Percentiles rank a stretch among this genome's conserved stretches.
phyloP scores from a whole-genome alignment of 2,888 invertebrate species.

The Phyllotreta striolata region DNA sequence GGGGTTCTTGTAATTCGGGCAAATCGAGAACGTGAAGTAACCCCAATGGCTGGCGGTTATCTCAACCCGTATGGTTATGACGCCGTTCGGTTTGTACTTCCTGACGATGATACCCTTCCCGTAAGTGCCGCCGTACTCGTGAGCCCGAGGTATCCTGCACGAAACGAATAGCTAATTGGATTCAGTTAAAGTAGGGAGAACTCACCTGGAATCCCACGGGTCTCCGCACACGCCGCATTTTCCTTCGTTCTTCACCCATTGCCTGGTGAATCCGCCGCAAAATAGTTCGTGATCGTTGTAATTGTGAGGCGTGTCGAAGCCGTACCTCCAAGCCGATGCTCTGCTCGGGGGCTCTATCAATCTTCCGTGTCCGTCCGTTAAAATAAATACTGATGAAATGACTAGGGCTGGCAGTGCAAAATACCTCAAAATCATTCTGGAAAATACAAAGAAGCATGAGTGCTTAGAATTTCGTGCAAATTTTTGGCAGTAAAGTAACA shows the following conservation, averaged over 20 bases:
- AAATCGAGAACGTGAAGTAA: conserved; percentile 85
- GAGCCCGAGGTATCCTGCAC: conserved; percentile 70
- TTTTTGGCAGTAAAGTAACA: no score
- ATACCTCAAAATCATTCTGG: conserved; percentile 31
- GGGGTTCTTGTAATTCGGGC: conserved; percentile 75
- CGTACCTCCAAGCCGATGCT: conserved; percentile 88
- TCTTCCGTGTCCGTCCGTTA: conserved; percentile 70
- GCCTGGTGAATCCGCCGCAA: conserved; percentile 86
- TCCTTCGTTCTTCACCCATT: conserved; percentile 82
- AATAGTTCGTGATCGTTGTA: conserved; percentile 90
- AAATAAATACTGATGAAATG: conserved; percentile 7
- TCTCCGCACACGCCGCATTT: conserved; percentile 90
- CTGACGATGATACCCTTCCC: conserved; percentile 83
- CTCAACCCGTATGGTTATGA: conserved; percentile 79
- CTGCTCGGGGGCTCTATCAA: conserved; percentile 87
- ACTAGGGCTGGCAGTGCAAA: conserved; percentile 26
- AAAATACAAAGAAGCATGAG: conserved; percentile 8
- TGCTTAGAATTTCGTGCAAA: no score
- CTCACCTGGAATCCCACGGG: conserved; percentile 73
- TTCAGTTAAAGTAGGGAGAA: no score
- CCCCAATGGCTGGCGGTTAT: conserved; percentile 90
- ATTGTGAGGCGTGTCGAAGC: conserved; percentile 86
- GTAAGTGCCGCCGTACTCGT: conserved; percentile 85
- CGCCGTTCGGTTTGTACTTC: conserved; percentile 74
- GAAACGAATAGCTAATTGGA: conserved; percentile 6